These are phyloP conservation scores for Amiota communis DNA, from an alignment of 2,888 invertebrate genomes.

Conservation along the genomic window DNA sequence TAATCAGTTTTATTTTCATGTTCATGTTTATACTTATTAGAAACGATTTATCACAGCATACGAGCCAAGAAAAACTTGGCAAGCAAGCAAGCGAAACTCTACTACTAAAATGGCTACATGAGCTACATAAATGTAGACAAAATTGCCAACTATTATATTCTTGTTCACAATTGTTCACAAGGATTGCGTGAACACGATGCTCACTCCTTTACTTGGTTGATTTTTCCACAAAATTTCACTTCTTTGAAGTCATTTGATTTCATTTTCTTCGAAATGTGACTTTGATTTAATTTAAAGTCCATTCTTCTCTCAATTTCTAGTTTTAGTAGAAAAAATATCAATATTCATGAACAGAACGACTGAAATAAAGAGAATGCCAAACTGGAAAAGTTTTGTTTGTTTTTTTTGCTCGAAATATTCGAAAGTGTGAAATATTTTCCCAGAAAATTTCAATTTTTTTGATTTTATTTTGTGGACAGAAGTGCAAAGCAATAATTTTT, in stretches of 20 bases:
- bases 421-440: too few relatives aligned
- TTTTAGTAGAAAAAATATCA: background rate
- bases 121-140: too few relatives aligned
- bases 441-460: too few relatives aligned
- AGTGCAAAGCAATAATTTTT: slow-evolving; percentile 55
- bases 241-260: background rate
- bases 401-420: too few relatives aligned
- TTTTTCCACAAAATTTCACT: background rate
- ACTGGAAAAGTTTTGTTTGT: background rate
- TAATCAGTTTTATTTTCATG: slow-evolving; percentile 6
- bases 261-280: background rate
- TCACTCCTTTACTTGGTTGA: too few relatives aligned
- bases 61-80: slow-evolving; percentile 10
- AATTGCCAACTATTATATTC: background rate
- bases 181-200: background rate
- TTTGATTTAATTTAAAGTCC: slow-evolving; percentile 13
- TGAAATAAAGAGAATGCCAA: slow-evolving; percentile 39
- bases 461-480: slow-evolving; percentile 45
- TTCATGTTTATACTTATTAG: slow-evolving; percentile 8
- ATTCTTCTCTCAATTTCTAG: slow-evolving; percentile 12
- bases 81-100: background rate
- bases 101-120: too few relatives aligned
- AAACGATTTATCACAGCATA: background rate
- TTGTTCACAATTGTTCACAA: background rate
- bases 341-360: slow-evolving; percentile 34